Base-by-base conservation (phyloP, 1,140 invertebrate genomes). In the Andrena cerasifolii region DNA sequence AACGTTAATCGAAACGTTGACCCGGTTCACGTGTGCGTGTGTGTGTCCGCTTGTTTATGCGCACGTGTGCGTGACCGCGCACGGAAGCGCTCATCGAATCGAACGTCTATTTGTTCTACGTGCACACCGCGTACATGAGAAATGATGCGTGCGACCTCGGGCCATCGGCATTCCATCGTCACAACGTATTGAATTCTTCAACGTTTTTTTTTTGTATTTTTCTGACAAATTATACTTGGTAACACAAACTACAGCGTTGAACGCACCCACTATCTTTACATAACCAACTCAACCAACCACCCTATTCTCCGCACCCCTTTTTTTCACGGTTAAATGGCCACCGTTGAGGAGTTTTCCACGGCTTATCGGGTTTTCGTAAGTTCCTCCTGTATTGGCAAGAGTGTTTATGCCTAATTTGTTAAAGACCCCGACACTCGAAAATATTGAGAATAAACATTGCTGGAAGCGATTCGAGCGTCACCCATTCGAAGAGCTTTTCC, bases 1-100 rank as follows among this genome's bases (percentile, higher is more conserved):
- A 84, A 77, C 62, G 77, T 77, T 76, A 84, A 84, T 84, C 78
- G 82, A 84, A 83, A 84, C 58, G 59, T 66, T 67, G 72, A 73
- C 56, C 68, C 76, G 40, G 51, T 74, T 63, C 49, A 4, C 21
- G 14, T 40, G 21, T 4, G 28, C n/a, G n/a, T 36, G 43, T 40
- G 36, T 1, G 33, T 14, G 18, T 8, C 7, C 18, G 56, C n/a
- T 3, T 56, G 33, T 40, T 21, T 33, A 28, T 24, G 26, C 40
- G 5, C 8, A 2, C n/a, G 10, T 45, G 40, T 28, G 18, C 1
- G n/a, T n/a, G n/a, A n/a, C n/a, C n/a, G 31, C 6, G 16, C 10
- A 8, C 21, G 54, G 33, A 14, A 53, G 16, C 59, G 33, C 26
- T 28, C 40, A 24, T 28, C 21, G 36, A 62, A 63, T 78, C 68